Base-by-base conservation (phyloP, 2,797 vertebrate species). In the Chaetophractus vellerosus region DNA sequence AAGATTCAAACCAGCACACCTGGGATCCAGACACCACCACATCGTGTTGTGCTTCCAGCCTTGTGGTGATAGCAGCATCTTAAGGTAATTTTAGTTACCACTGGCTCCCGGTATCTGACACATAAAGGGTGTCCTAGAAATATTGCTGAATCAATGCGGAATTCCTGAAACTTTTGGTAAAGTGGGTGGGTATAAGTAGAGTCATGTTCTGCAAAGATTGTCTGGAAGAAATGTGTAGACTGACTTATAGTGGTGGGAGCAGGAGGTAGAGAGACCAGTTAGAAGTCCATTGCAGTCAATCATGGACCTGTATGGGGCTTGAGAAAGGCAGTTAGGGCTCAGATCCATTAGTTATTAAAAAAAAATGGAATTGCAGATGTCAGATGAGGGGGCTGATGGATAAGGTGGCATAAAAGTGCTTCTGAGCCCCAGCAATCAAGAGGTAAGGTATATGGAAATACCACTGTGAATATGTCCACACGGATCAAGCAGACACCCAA, bases 21-120 rank as follows among this genome's bases (percentile, higher is more conserved):
- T 1, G 26, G 31, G 23, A 2, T 7, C 45, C 19, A 9, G 41
- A 8, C 50, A 33, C 8, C 16, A 26, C 16, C 3, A 18, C 4
- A 9, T n/a, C 14, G 10, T n/a, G 12, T 18, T 19, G 26, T 24
- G 23, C 12, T 91, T 14, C 9, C 26, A 48, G 64, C 28, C 52
- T 61, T 6, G 1, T 4, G 4, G 8, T 26, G 33, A 23, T 12
- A 9, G 57, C n/a, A 71, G 48, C 52, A 23, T 33, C 38, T 63
- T 31, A 66, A 79, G n/a, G 41, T 9, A 50, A 28, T 2, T 0
- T 52, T 26, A 28, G 6, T 85, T 15, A 45, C n/a, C 33, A 19
- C 0, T 0, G 16, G 26, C 5, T n/a, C 33, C 31, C 10, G 2
- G 9, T 14, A 5, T 33, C 21, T 64, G 66, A 48, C 23, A 19